Base-by-base conservation (phyloP, 2,797 vertebrate species). In the Cyprinodon diabolis region DNA sequence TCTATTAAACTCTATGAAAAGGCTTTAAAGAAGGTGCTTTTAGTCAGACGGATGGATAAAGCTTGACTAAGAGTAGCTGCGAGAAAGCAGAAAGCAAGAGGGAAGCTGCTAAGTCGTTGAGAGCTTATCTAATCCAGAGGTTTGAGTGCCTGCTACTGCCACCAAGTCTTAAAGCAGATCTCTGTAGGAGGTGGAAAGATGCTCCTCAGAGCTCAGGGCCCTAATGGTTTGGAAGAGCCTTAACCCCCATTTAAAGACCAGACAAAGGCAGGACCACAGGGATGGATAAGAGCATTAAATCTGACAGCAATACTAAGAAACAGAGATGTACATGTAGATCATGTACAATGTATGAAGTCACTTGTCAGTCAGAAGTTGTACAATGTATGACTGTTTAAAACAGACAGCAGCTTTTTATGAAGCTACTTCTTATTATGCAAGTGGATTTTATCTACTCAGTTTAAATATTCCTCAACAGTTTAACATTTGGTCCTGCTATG, bases 171-270 rank as follows among this genome's bases (percentile, higher is more conserved):
- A 86, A 79, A 88, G 86, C 90, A 87, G 80, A 93, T 89, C 90
- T 92, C 91, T 81, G 90, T 90, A 90, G 90, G 86, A 93, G 90
- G 90, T 93, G 80, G 84, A 71, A 87, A 89, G 86, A 89, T 82
- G 85, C 82, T 93, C 90, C 87, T 91, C 86, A 82, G 95, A 94
- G 94, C 91, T 89, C 89, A 90, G 92, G 87, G 89, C 93, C 90
- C 86, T 95, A 95, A 94, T 95, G 96, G 93, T 91, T 94, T 93
- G 92, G 88, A 78, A 17, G 67, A 86, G 89, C 89, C 91, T 93
- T 95, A 96, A 96, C 94, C 95, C 95, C 96, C 95, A 95, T 95
- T 95, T 96, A 95, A 96, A 94, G 95, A 93, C 93, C 91, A 96
- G 94, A 93, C 91, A 96, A 96, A 96, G 95, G 90, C 84, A 1